These are phyloP conservation scores for Callyntrura sp. DNA, from an alignment of 2,888 invertebrate genomes.

Conservation along the genomic window DNA sequence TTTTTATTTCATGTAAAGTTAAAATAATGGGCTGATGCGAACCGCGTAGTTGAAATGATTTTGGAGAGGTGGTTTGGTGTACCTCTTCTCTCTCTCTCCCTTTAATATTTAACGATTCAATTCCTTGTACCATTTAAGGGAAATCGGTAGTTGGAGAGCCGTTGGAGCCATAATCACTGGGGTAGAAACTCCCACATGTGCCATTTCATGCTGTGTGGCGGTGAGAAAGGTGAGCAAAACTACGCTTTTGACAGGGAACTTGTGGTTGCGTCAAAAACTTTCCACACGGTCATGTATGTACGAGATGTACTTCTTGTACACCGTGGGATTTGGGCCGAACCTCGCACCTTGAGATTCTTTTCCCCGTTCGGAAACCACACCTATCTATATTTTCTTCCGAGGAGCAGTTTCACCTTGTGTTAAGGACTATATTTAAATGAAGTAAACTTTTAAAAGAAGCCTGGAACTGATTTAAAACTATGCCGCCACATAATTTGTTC, in stretches of 20 bases:
- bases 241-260: slow-evolving; percentile 47
- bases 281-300: slow-evolving; percentile 12
- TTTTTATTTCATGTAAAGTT: not conserved
- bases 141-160: slow-evolving; percentile 44
- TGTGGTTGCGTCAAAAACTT: slow-evolving; percentile 64
- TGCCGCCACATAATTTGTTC: too few relatives aligned
- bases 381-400: too few relatives aligned
- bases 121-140: slow-evolving; percentile 53
- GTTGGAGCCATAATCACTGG: slow-evolving; percentile 19
- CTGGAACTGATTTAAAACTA: too few relatives aligned
- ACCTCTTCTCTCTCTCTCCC: not conserved
- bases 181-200: slow-evolving; percentile 46
- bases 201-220: slow-evolving; percentile 34
- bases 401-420: too few relatives aligned
- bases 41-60: not conserved
- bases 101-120: slow-evolving; percentile 72
- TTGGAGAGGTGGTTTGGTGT: not conserved
- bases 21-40: not conserved
- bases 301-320: too few relatives aligned
- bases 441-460: too few relatives aligned
- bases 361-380: too few relatives aligned
- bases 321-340: too few relatives aligned
- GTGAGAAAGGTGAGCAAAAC: slow-evolving; percentile 13
- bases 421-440: too few relatives aligned
- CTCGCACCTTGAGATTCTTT: too few relatives aligned